Conservation (phyloP, 2,797 vertebrate genomes). For the Pterois miles region DNA sequence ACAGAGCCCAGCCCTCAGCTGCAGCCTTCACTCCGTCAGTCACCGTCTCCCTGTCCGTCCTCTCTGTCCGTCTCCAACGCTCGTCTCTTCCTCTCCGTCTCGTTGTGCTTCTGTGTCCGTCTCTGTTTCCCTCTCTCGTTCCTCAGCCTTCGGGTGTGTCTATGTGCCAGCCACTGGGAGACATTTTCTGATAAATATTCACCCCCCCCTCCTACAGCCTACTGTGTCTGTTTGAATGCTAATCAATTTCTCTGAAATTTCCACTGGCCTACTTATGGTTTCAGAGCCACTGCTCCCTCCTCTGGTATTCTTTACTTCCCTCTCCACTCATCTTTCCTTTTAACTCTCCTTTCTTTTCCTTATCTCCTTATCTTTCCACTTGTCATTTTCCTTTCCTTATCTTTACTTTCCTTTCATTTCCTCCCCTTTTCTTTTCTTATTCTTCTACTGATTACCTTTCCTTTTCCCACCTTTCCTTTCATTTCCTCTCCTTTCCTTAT, state of each 20-base stretch:
- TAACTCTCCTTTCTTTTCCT: not conserved
- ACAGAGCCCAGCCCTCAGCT: conserved; percentile 29
- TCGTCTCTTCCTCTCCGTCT: not conserved
- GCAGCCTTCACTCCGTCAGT: conserved; percentile 45
- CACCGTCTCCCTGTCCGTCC: conserved; percentile 15
- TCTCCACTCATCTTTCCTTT: not conserved
- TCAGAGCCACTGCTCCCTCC: conserved; percentile 40
- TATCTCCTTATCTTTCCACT: no score
- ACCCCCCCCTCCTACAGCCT: conserved; percentile 56
- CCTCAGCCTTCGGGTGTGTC: conserved; percentile 56
- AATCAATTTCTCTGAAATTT: conserved; percentile 80
- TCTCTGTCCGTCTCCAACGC: conserved; percentile 8
- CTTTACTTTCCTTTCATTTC: not conserved
- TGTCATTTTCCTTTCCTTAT: not conserved
- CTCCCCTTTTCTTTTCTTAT: not conserved
- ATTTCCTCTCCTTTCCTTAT: not conserved
- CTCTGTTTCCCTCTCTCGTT: conserved; percentile 20
- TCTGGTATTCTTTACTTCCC: not conserved
- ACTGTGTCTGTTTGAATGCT: conserved; percentile 78
- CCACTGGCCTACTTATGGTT: conserved; percentile 73
- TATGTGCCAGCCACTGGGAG: conserved; percentile 56
- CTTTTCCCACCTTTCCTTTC: not conserved
- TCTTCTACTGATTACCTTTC: no score
- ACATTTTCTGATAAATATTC: conserved; percentile 77
- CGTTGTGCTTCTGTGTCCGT: conserved; percentile 14